Evolutionary conservation across 2,888 invertebrate genomes (phyloP).

Genomic region (Mythimna ferrago): DNA sequence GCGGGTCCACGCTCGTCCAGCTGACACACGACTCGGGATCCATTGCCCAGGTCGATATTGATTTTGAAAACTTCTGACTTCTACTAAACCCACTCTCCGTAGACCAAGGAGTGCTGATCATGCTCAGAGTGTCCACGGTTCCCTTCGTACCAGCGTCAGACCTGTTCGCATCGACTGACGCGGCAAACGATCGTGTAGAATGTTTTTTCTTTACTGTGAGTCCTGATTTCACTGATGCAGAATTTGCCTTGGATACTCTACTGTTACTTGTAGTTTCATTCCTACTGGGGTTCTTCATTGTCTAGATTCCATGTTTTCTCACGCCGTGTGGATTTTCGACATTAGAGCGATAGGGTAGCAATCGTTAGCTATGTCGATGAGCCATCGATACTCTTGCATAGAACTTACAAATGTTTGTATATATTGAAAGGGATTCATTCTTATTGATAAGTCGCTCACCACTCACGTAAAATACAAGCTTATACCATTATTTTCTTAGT

Average conservation of each 20-base stretch:
- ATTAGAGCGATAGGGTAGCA: slow-evolving; percentile 81
- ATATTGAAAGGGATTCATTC: slow-evolving; percentile 80
- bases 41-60: background rate
- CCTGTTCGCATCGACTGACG: slow-evolving; percentile 15
- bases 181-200: background rate
- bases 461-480: slow-evolving; percentile 4
- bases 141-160: slow-evolving; percentile 7
- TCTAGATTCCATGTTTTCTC: slow-evolving; percentile 8
- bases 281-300: background rate
- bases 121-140: slow-evolving; percentile 72
- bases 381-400: slow-evolving; percentile 82
- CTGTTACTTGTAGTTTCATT: background rate
- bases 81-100: slow-evolving; percentile 45
- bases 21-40: background rate
- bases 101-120: slow-evolving; percentile 78
- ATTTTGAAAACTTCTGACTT: background rate
- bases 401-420: slow-evolving; percentile 74
- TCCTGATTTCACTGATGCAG: background rate
- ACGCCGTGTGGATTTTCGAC: slow-evolving; percentile 82
- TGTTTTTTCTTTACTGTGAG: background rate
- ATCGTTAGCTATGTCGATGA: slow-evolving; percentile 80
- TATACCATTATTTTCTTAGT: slow-evolving; percentile 46
- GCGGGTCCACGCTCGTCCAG: slow-evolving; percentile 46
- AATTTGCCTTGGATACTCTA: background rate
- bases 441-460: slow-evolving; percentile 49